Evolutionary conservation across 2,797 vertebrate species (phyloP), one percentile per base, ranked within the genome.

Genomic region (Iguana delicatissima): DNA sequence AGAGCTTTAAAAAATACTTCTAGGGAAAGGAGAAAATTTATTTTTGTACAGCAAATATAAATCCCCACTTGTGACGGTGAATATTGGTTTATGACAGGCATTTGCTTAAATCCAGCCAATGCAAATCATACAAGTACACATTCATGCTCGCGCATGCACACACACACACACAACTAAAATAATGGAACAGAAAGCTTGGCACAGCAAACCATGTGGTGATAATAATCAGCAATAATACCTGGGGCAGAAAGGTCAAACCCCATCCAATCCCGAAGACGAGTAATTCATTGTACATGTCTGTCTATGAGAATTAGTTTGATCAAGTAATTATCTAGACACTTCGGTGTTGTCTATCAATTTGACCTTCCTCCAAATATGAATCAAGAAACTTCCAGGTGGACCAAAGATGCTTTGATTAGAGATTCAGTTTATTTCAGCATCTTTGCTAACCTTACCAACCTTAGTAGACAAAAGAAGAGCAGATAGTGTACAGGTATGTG

Each of bases 141-240:
- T 10, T 20, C 29, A 24, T 14, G 55, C 26, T 20, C 38, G 29
- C 42, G 42, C 73, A 76, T 35, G 16, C 73, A 42, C 35, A 76
- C 73, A 76, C n/a, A 46, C 38, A 46, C 20, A 42, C 76, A 26
- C 42, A 79, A 2, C 59, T 62, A 29, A 64, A 90, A 59, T 85
- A 88, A 62, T 46, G 91, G 95, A 94, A 94, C 86, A 90, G 95
- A 95, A 95, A 93, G 84, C 90, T 74, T 13, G 86, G 90, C 90
- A 74, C 9, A 12, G 22, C 90, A 93, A 91, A 92, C 95, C 90
- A 91, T 95, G 96, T 94, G 89, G 88, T 90, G 96, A 96, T 96
- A 96, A 95, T 94, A 92, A 96, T 96, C 96, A 96, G 95, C 94
- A 96, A 95, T 96, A 96, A 96, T 96, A 96, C 94, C 94, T 92